phyloP scores from a whole-genome alignment of 2,888 invertebrate species.

The Lasius platythorax region DNA sequence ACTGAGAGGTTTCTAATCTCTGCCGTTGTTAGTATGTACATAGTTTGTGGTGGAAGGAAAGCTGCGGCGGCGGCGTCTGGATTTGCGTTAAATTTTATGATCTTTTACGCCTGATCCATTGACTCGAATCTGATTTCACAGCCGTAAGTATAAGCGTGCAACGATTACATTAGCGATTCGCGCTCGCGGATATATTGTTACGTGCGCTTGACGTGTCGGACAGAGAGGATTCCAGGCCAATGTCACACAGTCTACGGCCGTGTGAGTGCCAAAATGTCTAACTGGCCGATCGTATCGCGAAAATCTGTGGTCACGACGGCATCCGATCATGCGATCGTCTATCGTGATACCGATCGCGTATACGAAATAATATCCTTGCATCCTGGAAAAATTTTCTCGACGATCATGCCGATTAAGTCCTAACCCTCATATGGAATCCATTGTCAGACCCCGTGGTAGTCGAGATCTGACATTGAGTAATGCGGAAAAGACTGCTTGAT shows the following conservation, averaged over 20 bases:
- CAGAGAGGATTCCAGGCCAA: conserved; percentile 72
- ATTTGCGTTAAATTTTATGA: conserved; percentile 75
- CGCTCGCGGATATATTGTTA: not conserved
- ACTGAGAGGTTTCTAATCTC: conserved; percentile 71
- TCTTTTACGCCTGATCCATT: conserved; percentile 78
- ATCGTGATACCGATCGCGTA: not conserved
- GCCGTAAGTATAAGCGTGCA: conserved; percentile 77
- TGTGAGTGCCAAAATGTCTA: conserved; percentile 77
- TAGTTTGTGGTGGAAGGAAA: conserved; percentile 71
- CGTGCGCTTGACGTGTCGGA: conserved; percentile 55
- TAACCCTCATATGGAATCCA: conserved; percentile 41
- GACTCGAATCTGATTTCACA: conserved; percentile 75
- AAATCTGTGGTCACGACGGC: conserved; percentile 7
- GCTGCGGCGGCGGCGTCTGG: conserved; percentile 71
- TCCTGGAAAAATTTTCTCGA: not conserved
- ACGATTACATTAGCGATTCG: not conserved
- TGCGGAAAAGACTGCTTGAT: not conserved
- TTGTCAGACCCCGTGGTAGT: conserved; percentile 17
- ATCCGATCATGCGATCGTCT: not conserved
- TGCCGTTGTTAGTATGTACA: conserved; percentile 19
- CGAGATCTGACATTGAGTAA: not conserved
- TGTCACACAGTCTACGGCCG: conserved; percentile 66
- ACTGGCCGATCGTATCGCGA: conserved; percentile 57
- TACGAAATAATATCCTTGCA: conserved; percentile 7
- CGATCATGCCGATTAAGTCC: conserved; percentile 15